These are phyloP conservation scores for Lasiurus borealis DNA, from an alignment of 2,113 vertebrate species.

Conservation along the genomic window DNA sequence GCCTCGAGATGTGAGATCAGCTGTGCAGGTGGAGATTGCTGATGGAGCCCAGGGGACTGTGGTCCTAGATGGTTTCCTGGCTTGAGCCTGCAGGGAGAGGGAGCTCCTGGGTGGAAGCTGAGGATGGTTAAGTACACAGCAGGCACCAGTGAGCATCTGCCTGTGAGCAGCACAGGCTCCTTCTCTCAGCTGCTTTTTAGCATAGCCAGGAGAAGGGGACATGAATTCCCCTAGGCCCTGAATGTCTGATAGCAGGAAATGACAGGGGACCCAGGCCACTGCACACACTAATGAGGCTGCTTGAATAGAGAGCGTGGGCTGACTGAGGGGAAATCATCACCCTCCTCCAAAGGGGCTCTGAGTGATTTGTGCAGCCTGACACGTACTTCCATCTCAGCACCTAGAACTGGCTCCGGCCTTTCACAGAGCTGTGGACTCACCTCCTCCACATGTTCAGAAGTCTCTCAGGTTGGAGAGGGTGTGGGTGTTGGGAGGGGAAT, in stretches of 20 bases:
- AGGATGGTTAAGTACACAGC: background rate
- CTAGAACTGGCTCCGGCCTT: background rate
- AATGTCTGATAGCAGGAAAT: background rate
- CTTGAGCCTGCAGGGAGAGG: too few species aligned
- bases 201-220: background rate
- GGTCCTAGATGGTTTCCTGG: background rate
- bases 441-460: background rate
- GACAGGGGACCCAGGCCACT: background rate
- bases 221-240: background rate
- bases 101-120: background rate
- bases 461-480: background rate
- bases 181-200: background rate
- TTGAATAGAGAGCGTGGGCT: background rate
- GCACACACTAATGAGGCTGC: background rate
- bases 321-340: background rate
- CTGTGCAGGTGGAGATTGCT: background rate
- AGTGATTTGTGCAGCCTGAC: background rate
- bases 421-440: background rate
- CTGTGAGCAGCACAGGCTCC: background rate
- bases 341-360: background rate
- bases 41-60: background rate
- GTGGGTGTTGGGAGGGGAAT: background rate
- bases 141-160: background rate
- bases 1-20: background rate
- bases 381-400: background rate